Base-by-base conservation (phyloP, 2,113 vertebrate genomes). In the Himantopus leucocephalus region DNA sequence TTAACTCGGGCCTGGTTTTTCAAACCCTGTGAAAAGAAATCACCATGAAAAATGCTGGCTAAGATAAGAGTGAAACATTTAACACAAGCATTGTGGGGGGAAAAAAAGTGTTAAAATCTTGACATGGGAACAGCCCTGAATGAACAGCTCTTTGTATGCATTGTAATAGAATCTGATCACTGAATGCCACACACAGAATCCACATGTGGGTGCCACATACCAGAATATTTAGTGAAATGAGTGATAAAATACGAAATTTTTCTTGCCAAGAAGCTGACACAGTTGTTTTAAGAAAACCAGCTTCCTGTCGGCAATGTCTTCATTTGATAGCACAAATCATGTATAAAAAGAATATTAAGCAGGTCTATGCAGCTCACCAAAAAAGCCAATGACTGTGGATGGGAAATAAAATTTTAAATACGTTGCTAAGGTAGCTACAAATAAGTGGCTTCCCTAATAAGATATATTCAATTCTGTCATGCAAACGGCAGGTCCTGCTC, bases 1-100 rank as follows among this genome's bases (percentile, higher is more conserved):
- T 99, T 99, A 79, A 99, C 98, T 16, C 98, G 98, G 29, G 99
- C 97, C 97, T 99, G 99, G 90, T 99, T 99, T 98, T 99, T 99
- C 88, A 99, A 98, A 95, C 99, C 99, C 99, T 99, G 45, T 1
- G n/a, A 96, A 66, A 60, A 92, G 41, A 56, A 85, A 70, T 62
- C 34, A 85, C 20, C 24, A 35, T 83, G 62, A 80, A 62, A 75
- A 68, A 79, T 5, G 7, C 7, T 52, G 23, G 19, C 37, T 55
- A 47, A 90, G 37, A 30, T 3, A 35, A 35, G 8, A 68, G 5
- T 37, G 20, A 86, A 56, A 75, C 2, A 29, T 58, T 47, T 55
- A 90, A 84, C 3, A 41, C 14, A 52, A 72, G 5, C 47, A 59
- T 8, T 50, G 27, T 1, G 20, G 5, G 11, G 8, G 3, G 2